phyloP scores from a whole-genome alignment of 23 tunicate genomes.

The Clavelina lepadiformis region DNA sequence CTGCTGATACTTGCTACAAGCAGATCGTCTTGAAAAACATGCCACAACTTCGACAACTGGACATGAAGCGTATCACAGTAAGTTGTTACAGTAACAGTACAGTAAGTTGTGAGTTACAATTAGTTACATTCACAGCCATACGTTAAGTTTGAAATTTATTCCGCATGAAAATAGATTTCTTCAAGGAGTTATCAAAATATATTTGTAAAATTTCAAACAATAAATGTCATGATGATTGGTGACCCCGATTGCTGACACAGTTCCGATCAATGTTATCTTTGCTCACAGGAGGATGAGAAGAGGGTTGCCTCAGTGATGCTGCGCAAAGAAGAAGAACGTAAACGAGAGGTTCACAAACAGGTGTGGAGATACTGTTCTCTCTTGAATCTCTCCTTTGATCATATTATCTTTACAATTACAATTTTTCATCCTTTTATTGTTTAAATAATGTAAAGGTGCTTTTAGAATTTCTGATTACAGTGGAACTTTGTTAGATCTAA shows the following conservation, averaged over 20 bases:
- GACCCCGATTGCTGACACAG: too few relatives aligned
- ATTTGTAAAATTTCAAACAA: too few relatives aligned
- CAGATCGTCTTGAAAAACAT: conserved; percentile 74
- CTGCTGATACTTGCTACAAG: conserved; percentile 65
- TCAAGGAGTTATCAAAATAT: too few relatives aligned
- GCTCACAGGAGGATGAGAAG: conserved; percentile 85
- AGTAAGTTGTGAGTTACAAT: neutral
- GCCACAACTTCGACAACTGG: conserved; percentile 88
- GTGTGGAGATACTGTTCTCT: conserved; percentile 14
- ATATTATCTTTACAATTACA: neutral
- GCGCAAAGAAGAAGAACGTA: conserved; percentile 89
- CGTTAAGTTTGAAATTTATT: too few relatives aligned
- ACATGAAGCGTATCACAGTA: conserved; percentile 87
- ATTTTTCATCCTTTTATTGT: too few relatives aligned
- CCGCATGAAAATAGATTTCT: too few relatives aligned
- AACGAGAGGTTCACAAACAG: conserved; percentile 93
- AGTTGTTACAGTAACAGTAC: conserved; percentile 6
- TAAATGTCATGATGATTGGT: too few relatives aligned
- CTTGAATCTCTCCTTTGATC: neutral
- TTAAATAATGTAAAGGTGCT: too few relatives aligned
- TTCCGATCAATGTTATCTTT: too few relatives aligned
- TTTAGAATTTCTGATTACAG: too few relatives aligned
- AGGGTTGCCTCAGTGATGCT: conserved; percentile 78
- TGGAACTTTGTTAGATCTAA: neutral
- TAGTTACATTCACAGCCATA: neutral